A percentile compares a stretch with the other conserved stretches of the same genome.
These are phyloP conservation scores for Palythoa caribaeorum DNA, from an alignment of 92 coral and sea anemone species.

Conservation along the genomic window DNA sequence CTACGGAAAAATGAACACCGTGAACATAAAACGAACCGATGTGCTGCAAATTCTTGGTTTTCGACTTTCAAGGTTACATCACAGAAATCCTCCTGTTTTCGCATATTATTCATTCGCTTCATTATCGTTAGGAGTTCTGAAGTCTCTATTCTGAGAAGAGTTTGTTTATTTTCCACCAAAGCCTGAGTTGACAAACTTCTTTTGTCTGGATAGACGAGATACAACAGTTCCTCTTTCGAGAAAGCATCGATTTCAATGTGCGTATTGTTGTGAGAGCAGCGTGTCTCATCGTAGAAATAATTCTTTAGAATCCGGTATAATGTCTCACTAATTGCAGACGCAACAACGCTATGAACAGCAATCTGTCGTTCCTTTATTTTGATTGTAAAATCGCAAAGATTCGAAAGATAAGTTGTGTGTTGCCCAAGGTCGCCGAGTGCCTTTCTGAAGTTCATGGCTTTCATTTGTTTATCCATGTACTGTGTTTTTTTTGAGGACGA, in stretches of 20 bases:
- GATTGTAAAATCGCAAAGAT: conserved; percentile 18
- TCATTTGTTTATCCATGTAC: neutral
- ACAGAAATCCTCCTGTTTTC: neutral
- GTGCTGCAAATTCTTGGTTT: conserved; percentile 9
- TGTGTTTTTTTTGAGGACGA: neutral
- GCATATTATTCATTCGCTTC: neutral
- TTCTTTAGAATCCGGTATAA: neutral
- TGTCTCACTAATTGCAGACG: neutral
- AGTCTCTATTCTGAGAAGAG: neutral
- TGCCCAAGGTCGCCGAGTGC: neutral
- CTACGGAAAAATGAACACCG: neutral
- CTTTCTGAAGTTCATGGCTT: neutral
- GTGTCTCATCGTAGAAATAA: neutral
- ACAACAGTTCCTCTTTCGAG: neutral
- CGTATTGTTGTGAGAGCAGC: neutral
- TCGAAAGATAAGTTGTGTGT: neutral
- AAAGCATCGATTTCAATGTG: conserved; percentile 7
- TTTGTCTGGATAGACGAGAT: conserved; percentile 8
- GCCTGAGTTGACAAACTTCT: neutral
- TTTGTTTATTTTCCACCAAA: neutral
- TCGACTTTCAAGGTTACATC: conserved; percentile 8
- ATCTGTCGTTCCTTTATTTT: neutral
- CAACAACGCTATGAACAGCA: neutral
- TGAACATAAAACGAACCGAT: conserved; percentile 7
- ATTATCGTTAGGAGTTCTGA: neutral